These are phyloP conservation scores for Cepaea nemoralis DNA, from an alignment of 1,140 invertebrate species.

Conservation along the genomic window DNA sequence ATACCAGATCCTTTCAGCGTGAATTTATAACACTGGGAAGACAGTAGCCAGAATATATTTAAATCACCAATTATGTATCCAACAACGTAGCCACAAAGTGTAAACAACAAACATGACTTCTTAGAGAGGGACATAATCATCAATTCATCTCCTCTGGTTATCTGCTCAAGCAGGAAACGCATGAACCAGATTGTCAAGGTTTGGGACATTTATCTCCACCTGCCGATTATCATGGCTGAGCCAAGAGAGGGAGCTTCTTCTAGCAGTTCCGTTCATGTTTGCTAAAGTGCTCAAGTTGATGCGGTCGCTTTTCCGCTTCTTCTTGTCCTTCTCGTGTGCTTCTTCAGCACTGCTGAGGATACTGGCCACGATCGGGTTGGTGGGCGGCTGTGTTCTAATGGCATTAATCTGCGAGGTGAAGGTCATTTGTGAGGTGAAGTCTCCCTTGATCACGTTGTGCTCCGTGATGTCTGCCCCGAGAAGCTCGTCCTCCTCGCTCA, in stretches of 20 bases:
- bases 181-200: neutral
- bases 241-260: neutral
- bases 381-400: neutral
- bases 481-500: conserved; percentile 65
- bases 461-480: conserved; percentile 68
- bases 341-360: neutral
- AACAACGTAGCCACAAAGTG: no score
- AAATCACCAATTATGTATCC: no score
- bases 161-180: neutral
- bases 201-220: neutral
- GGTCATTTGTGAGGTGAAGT: neutral
- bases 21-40: no score
- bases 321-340: neutral
- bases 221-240: neutral
- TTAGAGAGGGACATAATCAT: no score
- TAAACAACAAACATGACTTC: no score
- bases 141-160: no score
- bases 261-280: neutral
- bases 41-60: no score
- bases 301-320: neutral
- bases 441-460: conserved; percentile 47
- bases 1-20: no score
- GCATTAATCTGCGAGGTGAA: neutral
- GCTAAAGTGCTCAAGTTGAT: neutral
- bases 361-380: neutral